These are phyloP conservation scores for Sylvilagus floridanus DNA, from an alignment of 2,797 vertebrate species.

Conservation along the genomic window DNA sequence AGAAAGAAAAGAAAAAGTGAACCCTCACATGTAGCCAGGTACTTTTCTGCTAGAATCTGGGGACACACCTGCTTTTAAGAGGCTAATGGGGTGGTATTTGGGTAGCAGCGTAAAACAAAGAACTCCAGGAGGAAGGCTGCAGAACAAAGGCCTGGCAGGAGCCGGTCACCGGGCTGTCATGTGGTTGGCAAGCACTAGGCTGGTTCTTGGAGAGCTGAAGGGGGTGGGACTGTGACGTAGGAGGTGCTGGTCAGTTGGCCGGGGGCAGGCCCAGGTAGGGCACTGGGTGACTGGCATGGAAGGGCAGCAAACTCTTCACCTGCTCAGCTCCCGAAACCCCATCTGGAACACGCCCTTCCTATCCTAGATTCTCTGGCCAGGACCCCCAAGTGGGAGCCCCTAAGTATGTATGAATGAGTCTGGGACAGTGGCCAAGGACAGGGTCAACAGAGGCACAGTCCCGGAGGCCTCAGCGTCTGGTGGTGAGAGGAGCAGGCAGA, in stretches of 20 bases:
- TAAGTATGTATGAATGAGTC: not conserved
- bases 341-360: not conserved
- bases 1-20: not conserved
- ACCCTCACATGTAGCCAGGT: not conserved
- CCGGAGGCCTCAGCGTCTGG: not conserved
- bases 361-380: not conserved
- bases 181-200: not conserved
- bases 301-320: not conserved
- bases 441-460: not conserved
- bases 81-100: too few species aligned
- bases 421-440: not conserved
- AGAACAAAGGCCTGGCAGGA: not conserved
- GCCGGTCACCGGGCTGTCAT: not conserved
- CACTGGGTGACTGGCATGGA: not conserved
- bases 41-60: not conserved
- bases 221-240: not conserved
- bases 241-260: not conserved
- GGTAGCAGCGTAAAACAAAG: not conserved
- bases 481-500: not conserved
- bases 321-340: not conserved
- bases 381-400: not conserved
- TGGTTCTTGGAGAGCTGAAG: slow-evolving; percentile 28
- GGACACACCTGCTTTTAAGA: not conserved
- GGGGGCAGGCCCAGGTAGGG: not conserved
- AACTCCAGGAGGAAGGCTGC: not conserved